Conservation (phyloP, 1,140 invertebrate species). For the Antheraea mylitta region DNA sequence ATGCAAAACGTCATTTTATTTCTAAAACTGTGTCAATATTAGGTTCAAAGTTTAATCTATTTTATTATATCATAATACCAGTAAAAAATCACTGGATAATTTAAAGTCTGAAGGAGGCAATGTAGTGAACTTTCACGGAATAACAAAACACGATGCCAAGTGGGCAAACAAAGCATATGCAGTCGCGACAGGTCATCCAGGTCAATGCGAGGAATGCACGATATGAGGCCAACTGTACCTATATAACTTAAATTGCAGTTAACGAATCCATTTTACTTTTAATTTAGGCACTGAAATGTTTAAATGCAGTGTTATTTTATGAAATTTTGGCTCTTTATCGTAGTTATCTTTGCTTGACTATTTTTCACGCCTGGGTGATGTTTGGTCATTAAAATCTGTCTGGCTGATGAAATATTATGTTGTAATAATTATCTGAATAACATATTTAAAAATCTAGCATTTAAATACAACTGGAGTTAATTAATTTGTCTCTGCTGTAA, state of each 20-base stretch:
- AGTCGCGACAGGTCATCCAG: slow-evolving; percentile 1
- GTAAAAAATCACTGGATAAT: not conserved
- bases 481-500: too few species aligned
- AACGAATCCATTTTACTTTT: not conserved
- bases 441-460: too few species aligned
- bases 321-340: too few species aligned
- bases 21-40: too few species aligned
- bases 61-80: not conserved
- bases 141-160: slow-evolving; percentile 7
- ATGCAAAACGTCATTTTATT: too few species aligned
- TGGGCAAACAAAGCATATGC: slow-evolving; percentile 5
- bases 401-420: too few species aligned
- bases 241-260: not conserved
- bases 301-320: not conserved
- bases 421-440: too few species aligned
- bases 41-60: not conserved
- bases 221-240: not conserved
- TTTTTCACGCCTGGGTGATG: too few species aligned
- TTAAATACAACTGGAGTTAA: too few species aligned
- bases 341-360: too few species aligned
- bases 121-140: slow-evolving; percentile 4
- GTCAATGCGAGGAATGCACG: not conserved
- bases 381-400: too few species aligned
- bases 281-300: not conserved
- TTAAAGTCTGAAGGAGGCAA: not conserved